A percentile compares a stretch with the other conserved stretches of the same genome.
phyloP scores from a whole-genome alignment of 2,113 vertebrate species.

The Poicephalus meyeri region DNA sequence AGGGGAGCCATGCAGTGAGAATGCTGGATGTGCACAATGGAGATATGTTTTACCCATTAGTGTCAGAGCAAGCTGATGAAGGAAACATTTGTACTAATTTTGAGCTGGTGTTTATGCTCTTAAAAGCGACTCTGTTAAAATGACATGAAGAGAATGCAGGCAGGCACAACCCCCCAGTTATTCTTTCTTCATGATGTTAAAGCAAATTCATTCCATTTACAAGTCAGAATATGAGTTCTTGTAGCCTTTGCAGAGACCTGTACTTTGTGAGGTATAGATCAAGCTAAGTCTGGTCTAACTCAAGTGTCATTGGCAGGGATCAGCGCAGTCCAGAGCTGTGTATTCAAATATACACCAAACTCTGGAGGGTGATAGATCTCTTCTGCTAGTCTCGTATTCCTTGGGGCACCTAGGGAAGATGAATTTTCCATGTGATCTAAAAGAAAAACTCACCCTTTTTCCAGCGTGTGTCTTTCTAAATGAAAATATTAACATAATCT shows the following conservation, averaged over 20 bases:
- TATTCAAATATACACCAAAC: neutral
- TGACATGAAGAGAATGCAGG: neutral
- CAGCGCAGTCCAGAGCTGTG: neutral
- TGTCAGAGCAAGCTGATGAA: slow-evolving; percentile 27
- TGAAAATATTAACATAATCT: slow-evolving; percentile 1
- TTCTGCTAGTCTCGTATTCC: neutral
- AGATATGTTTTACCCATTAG: slow-evolving; percentile 65
- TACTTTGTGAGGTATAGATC: neutral
- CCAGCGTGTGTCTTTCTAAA: neutral
- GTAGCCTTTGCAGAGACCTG: neutral
- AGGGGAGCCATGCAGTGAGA: neutral
- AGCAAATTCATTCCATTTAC: slow-evolving; percentile 37
- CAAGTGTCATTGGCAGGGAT: slow-evolving; percentile 1
- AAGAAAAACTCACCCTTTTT: neutral
- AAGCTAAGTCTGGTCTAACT: slow-evolving; percentile 8
- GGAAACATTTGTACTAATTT: slow-evolving; percentile 55
- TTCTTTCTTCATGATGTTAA: neutral
- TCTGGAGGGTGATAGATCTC: neutral
- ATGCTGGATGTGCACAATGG: slow-evolving; percentile 8
- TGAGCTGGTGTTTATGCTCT: slow-evolving; percentile 41
- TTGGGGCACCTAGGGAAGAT: neutral
- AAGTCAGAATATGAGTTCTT: neutral
- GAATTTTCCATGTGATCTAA: slow-evolving; percentile 15
- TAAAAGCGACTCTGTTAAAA: slow-evolving; percentile 33
- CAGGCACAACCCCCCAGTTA: neutral